These are phyloP conservation scores for Zygogramma bicolorata DNA, from an alignment of 2,888 invertebrate species.

Conservation along the genomic window DNA sequence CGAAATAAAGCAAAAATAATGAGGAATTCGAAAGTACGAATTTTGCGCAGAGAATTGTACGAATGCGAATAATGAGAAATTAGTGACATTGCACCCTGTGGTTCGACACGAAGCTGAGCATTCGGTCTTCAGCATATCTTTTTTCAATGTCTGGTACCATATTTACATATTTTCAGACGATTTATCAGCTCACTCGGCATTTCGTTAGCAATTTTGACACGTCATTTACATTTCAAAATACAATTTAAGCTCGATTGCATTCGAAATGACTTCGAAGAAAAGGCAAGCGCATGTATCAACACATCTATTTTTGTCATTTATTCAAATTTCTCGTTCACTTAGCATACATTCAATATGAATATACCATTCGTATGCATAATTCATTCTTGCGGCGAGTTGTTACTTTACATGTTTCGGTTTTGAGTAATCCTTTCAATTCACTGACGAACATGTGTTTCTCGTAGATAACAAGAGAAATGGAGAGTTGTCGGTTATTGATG, in stretches of 20 bases:
- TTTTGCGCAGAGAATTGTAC: too few relatives aligned
- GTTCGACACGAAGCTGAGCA: neutral
- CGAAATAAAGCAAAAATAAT: neutral
- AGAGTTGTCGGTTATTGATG: neutral
- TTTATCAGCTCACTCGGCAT: neutral
- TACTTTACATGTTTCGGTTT: conserved; percentile 28
- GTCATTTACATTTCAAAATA: conserved; percentile 9
- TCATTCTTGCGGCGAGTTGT: conserved; percentile 22
- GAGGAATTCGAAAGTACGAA: neutral
- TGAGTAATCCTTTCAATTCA: conserved; percentile 1
- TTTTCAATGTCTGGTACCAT: neutral
- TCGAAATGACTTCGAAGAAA: conserved; percentile 9
- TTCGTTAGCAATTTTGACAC: neutral
- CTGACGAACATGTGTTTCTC: conserved; percentile 20
- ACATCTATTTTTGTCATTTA: conserved; percentile 9
- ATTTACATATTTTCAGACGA: conserved; percentile 1
- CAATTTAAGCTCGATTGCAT: conserved; percentile 6
- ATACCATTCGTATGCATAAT: conserved; percentile 27
- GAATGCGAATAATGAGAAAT: neutral
- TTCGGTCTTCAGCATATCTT: neutral
- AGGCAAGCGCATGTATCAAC: conserved; percentile 1
- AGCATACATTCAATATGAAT: conserved; percentile 15
- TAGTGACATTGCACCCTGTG: neutral
- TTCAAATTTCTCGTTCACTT: conserved; percentile 13
- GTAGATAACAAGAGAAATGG: neutral